Evolutionary conservation across 2,113 vertebrate species (phyloP).

Genomic region (Plestiodon gilberti): DNA sequence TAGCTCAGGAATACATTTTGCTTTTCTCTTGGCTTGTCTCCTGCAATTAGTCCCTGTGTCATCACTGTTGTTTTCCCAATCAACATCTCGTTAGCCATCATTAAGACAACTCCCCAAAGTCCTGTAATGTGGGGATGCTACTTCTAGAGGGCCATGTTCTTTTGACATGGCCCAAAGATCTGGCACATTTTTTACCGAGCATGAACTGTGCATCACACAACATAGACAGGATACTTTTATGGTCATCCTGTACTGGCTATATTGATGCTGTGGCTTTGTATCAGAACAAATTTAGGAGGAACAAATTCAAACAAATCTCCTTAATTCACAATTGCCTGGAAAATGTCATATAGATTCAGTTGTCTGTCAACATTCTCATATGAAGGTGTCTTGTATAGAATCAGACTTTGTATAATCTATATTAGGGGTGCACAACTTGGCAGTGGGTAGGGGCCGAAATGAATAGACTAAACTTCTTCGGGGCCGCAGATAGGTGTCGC

Average conservation of each 20-base stretch:
- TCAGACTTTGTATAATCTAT: background rate
- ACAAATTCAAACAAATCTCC: background rate
- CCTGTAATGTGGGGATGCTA: slow-evolving; percentile 32
- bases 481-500: too few relatives aligned
- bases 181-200: slow-evolving; percentile 19
- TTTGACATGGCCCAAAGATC: slow-evolving; percentile 52
- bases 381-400: background rate
- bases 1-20: background rate
- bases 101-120: background rate
- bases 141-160: background rate
- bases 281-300: background rate
- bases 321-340: background rate
- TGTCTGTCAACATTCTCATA: background rate
- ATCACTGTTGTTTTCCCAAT: too few relatives aligned
- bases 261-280: background rate
- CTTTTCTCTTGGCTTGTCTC: background rate
- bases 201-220: background rate
- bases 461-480: too few relatives aligned
- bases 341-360: background rate
- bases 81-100: background rate
- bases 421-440: too few relatives aligned
- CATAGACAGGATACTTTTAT: rapidly evolving
- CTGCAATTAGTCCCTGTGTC: background rate
- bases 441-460: too few relatives aligned
- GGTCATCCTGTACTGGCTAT: background rate